Evolutionary conservation across 92 coral and sea anemone genomes (phyloP), one percentile per base, ranked within the genome.

Genomic region (Phenganax stokvisi): DNA sequence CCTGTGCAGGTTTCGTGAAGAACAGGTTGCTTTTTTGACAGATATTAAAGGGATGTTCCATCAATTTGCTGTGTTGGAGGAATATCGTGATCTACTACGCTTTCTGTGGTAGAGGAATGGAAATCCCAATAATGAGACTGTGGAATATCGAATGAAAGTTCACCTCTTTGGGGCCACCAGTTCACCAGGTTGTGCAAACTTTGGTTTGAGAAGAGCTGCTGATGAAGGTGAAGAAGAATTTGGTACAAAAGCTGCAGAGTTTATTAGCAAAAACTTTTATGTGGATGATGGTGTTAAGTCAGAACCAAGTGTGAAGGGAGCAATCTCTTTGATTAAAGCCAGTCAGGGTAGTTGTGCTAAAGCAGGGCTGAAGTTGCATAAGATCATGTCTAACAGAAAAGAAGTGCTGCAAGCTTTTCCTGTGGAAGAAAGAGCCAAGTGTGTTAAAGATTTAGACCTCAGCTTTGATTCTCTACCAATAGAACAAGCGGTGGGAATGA

Each of bases 151-250:
- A 29, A 91, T 88, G 89, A 89, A 84, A 82, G 90, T 86, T 9
- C 89, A 91, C 85, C 55, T 91, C 3, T 87, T 86, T 66, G 91
- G 91, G 3, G 91, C 91, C 15, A 84, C 82, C 3, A 84, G 84
- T 3, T 90, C 89, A 8, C 87, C 92, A 27, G 92, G 87, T 13
- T 90, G 91, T 54, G 87, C 89, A 13, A 88, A 88, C 81, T 85
- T 86, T 78, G 89, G 62, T 6, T 60, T 76, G n/a, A 76, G 15
- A 57, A 10, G 66, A 76, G 67, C 80, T n/a, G 80, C 80, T 20
- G 67, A 56, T 10, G 80, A 76, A 10, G 62, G 67, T 28, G 68
- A 59, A 57, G 80, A 56, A 57, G 37, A 64, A 60, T 56, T 57
- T 63, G 82, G 17, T 4, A 16, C 8, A 20, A 62, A 29, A 55